Evolutionary conservation across 2,797 vertebrate genomes (phyloP), one percentile per base, ranked within the genome.

Genomic region (Fratercula arctica): DNA sequence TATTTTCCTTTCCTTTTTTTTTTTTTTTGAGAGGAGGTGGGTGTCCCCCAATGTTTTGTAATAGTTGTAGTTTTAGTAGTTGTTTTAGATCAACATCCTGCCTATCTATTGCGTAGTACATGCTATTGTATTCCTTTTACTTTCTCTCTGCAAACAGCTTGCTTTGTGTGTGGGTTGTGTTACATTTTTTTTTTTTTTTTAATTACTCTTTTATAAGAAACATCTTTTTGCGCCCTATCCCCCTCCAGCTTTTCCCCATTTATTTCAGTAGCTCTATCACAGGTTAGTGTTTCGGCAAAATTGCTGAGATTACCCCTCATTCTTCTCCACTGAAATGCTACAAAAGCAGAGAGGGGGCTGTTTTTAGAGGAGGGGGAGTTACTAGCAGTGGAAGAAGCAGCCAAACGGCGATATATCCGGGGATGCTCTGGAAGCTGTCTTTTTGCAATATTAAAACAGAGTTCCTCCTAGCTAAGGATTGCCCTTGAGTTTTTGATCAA

Each of bases 401-500:
- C 35, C 28, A 28, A 60, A 15, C 0, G 1, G 24, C 2, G 3
- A 8, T 16, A 9, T n/a, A 33, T 46, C 41, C 51, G 60, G 25
- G 45, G 74, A 17, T n/a, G 3, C 41, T 67, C 37, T 64, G 24
- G 54, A 89, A 67, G 39, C 23, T 1, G 0, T 21, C 31, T 73
- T 74, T 74, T 59, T 85, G 75, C 68, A 77, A 24, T 74, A 37
- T 1, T 54, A 57, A 85, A 57, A 35, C 3, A 8, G 51, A 39
- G 16, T 39, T 85, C 3, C 11, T 83, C 25, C 31, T 43, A 29
- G 31, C 19, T 29, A 21, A 72, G 29, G 51, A 9, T 26, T 77
- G 14, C 15, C 16, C 28, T 79, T 88, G 46, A 14, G 45, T 46
- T 95, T 87, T 93, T 56, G 57, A 60, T 84, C 41, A 45, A 66